A percentile compares a stretch with the other conserved stretches of the same genome.
phyloP scores from a whole-genome alignment of 2,888 invertebrate genomes.

The Torymus auratus region DNA sequence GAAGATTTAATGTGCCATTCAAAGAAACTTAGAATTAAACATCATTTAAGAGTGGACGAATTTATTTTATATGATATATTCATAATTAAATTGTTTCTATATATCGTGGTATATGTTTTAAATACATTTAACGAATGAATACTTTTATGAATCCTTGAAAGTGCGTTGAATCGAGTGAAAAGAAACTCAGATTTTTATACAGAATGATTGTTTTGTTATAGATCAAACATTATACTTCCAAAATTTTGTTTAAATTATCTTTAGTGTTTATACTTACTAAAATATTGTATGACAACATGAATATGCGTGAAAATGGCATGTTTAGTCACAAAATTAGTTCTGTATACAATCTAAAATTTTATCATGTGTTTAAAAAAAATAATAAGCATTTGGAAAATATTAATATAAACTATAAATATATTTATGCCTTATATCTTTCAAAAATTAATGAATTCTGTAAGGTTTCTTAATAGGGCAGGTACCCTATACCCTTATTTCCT shows the following conservation, averaged over 20 bases:
- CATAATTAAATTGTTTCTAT: slow-evolving; percentile 39
- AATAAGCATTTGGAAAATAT: slow-evolving; percentile 61
- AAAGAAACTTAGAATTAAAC: slow-evolving; percentile 41
- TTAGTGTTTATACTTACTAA: slow-evolving; percentile 36
- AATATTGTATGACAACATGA: slow-evolving; percentile 38
- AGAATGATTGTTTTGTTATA: slow-evolving; percentile 17
- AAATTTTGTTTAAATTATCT: slow-evolving; percentile 35
- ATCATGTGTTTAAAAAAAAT: slow-evolving; percentile 53
- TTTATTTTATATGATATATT: slow-evolving; percentile 47
- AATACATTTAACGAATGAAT: slow-evolving; percentile 42
- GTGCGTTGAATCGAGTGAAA: slow-evolving; percentile 23
- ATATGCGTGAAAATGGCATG: slow-evolving; percentile 57
- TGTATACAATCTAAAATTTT: slow-evolving; percentile 59
- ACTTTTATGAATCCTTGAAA: slow-evolving; percentile 31
- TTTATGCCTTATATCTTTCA: slow-evolving; percentile 72
- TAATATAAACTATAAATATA: slow-evolving; percentile 70
- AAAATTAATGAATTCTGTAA: slow-evolving; percentile 64
- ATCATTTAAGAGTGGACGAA: slow-evolving; percentile 64
- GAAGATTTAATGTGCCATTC: slow-evolving; percentile 55
- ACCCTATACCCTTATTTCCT: slow-evolving; percentile 68
- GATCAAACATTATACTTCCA: slow-evolving; percentile 11
- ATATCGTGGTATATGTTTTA: slow-evolving; percentile 36
- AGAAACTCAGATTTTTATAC: slow-evolving; percentile 33
- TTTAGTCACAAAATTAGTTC: slow-evolving; percentile 66
- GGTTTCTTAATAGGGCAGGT: slow-evolving; percentile 74